Evolutionary conservation across 2,888 invertebrate genomes (phyloP), one percentile per base, ranked within the genome.

Genomic region (Synergus itoensis): DNA sequence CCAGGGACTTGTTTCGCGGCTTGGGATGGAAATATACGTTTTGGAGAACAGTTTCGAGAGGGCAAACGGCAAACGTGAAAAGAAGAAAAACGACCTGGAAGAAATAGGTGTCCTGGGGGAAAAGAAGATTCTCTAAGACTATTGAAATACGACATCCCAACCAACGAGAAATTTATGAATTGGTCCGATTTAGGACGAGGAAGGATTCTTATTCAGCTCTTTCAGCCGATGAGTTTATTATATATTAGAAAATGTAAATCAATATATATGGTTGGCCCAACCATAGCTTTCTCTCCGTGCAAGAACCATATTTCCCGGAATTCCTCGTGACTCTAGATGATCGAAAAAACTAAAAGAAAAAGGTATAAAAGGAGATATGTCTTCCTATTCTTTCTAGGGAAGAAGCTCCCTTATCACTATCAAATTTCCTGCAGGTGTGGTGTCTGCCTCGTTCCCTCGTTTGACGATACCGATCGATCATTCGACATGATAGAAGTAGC

Each of bases 1-100:
- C 84, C 76, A 79, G 87, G 86, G 89, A 87, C 86, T 84, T 87
- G 88, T 87, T 87, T 85, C 87, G 86, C 82, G 84, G 86, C 82
- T 80, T 84, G 85, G 83, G 86, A 86, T 85, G 81, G 86, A 86
- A 84, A 83, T 81, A 83, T 81, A 81, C 65, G 83, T 76, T 82
- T 81, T 76, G 64, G 45, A 63, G 76, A 60, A 40, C 18, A 73
- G 73, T 69, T 45, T 60, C 77, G 53, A 69, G 75, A 43, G 80
- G 77, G 75, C 77, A 77, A 78, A 65, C 79, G 57, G 80, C 77
- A 77, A 79, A 82, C 77, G 81, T 78, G 80, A 77, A 81, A 81
- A 84, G 81, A 82, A 79, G 81, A 83, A 82, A 82, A 79, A 80
- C 79, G 81, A 78, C 75, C 80, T 80, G 78, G 76, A 80, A 84